Conservation (phyloP, 2,888 invertebrate species). For the Dichetophora obliterata region DNA sequence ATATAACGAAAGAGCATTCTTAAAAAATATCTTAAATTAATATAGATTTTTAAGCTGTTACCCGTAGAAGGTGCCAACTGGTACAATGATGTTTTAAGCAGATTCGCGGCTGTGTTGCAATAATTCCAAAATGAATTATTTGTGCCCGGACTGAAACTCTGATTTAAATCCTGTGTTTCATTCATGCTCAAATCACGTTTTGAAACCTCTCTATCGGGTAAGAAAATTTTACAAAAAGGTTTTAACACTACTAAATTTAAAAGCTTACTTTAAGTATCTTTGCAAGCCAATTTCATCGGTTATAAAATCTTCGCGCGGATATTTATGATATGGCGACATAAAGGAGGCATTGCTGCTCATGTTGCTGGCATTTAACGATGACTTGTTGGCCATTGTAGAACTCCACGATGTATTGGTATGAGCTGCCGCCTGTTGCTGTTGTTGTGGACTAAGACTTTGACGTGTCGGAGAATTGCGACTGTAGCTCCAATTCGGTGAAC, state of each 20-base stretch:
- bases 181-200: slow-evolving; percentile 60
- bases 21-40: neutral
- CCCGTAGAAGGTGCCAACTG: slow-evolving; percentile 65
- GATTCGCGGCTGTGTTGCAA: slow-evolving; percentile 66
- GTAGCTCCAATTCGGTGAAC: slow-evolving; percentile 60
- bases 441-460: slow-evolving; percentile 60
- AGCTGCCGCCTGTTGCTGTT: slow-evolving; percentile 42
- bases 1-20: neutral
- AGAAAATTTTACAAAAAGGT: neutral
- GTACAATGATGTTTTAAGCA: slow-evolving; percentile 67
- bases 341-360: slow-evolving; percentile 60
- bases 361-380: slow-evolving; percentile 59
- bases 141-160: slow-evolving; percentile 54
- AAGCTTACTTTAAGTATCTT: slow-evolving; percentile 68
- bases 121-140: slow-evolving; percentile 69
- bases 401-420: slow-evolving; percentile 57
- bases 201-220: slow-evolving; percentile 54
- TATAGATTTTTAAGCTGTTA: slow-evolving; percentile 34
- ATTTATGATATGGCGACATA: slow-evolving; percentile 63
- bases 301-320: slow-evolving; percentile 69
- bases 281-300: slow-evolving; percentile 71
- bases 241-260: neutral
- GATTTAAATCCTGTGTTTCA: slow-evolving; percentile 57
- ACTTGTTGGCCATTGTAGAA: slow-evolving; percentile 58
- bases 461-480: slow-evolving; percentile 59